These are phyloP conservation scores for Ploceus nigricollis DNA, from an alignment of 2,113 vertebrate species.

Conservation along the genomic window DNA sequence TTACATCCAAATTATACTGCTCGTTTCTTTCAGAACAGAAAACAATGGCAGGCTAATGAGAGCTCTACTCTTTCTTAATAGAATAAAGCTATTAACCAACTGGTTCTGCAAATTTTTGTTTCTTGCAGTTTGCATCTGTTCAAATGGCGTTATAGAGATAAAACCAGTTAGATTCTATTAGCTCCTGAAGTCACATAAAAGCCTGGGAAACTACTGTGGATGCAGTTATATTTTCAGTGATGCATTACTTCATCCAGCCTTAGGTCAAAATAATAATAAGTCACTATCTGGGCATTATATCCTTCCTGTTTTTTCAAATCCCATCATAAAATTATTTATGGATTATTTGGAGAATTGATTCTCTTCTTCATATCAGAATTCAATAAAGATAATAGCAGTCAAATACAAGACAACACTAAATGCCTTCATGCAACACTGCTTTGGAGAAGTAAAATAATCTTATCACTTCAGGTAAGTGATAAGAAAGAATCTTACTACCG, in stretches of 20 bases:
- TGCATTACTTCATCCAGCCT: not conserved
- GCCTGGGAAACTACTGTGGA: not conserved
- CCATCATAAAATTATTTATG: not conserved
- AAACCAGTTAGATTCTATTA: conserved; percentile 8
- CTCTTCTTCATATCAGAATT: not conserved
- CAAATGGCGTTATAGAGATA: not conserved
- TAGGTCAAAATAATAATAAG: not conserved
- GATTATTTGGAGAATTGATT: conserved; percentile 14
- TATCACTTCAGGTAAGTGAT: not conserved
- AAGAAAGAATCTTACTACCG: not conserved
- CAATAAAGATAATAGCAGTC: not conserved
- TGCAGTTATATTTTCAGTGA: not conserved
- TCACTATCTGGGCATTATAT: not conserved
- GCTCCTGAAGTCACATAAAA: not conserved
- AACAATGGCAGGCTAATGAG: conserved; percentile 14
- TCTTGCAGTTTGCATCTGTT: not conserved
- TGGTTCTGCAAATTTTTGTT: not conserved
- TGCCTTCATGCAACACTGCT: not conserved
- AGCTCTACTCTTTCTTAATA: not conserved
- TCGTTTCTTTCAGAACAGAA: not conserved
- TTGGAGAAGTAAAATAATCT: conserved; percentile 2
- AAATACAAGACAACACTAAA: not conserved
- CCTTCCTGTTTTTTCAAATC: not conserved
- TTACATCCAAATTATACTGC: conserved; percentile 8
- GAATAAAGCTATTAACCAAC: conserved; percentile 9